Conservation (phyloP, 2,113 vertebrate species). For the Gavialis gangeticus region DNA sequence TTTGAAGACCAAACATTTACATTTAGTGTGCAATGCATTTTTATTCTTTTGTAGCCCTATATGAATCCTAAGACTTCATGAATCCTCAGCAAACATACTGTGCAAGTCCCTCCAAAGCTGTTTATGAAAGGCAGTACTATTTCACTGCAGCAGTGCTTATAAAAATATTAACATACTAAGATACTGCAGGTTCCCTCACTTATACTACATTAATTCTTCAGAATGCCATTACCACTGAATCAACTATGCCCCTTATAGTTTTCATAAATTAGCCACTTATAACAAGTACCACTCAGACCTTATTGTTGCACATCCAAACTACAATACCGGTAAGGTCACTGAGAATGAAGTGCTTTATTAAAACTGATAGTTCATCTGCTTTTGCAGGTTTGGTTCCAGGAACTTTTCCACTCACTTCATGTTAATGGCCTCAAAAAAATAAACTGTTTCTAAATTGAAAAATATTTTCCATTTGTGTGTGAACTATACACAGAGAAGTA, state of each 20-base stretch:
- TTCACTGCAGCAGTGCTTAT: background rate
- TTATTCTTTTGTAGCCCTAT: background rate
- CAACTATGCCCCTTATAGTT: constrained; percentile 15
- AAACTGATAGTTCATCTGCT: constrained; percentile 27
- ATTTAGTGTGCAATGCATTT: background rate
- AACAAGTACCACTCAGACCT: constrained; percentile 22
- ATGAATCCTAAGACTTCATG: background rate
- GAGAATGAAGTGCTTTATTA: constrained; percentile 11
- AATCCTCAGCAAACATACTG: no score
- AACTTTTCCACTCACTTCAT: constrained; percentile 24
- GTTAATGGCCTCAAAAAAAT: constrained; percentile 37
- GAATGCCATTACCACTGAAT: constrained; percentile 35
- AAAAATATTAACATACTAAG: background rate
- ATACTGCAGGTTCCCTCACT: background rate
- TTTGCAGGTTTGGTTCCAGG: constrained; percentile 26
- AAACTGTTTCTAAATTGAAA: constrained; percentile 14
- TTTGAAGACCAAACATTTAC: background rate
- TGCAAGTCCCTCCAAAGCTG: no score
- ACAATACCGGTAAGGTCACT: constrained; percentile 23
- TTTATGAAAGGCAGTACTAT: no score
- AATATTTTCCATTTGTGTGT: constrained; percentile 9
- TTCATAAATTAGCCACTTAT: constrained; percentile 38
- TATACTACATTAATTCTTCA: accelerated
- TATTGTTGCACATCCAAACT: constrained; percentile 13
- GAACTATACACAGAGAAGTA: constrained; percentile 19